phyloP scores from a whole-genome alignment of 2,113 vertebrate species.

The Blennius ocellaris region DNA sequence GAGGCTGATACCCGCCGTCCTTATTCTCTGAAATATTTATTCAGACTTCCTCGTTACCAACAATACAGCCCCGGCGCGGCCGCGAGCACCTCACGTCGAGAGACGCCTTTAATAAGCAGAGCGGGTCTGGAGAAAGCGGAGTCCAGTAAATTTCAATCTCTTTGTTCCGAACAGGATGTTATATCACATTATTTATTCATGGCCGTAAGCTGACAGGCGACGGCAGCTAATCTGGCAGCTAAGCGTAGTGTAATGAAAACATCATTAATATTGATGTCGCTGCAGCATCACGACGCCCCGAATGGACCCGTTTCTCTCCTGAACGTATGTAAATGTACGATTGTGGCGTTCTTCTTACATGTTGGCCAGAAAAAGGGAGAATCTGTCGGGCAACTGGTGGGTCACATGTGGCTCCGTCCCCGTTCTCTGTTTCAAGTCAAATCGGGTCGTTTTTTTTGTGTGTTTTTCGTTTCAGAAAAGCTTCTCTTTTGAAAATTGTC shows the following conservation, averaged over 20 bases:
- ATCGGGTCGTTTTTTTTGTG: too few species aligned
- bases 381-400: too few species aligned
- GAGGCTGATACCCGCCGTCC: neutral
- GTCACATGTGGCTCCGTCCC: too few species aligned
- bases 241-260: neutral
- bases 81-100: neutral
- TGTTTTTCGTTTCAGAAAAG: too few species aligned
- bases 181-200: neutral
- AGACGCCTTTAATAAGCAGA: neutral
- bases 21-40: constrained; percentile 19
- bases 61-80: neutral
- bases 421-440: too few species aligned
- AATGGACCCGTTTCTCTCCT: too few species aligned
- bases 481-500: too few species aligned
- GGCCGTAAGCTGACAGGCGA: neutral
- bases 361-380: too few species aligned
- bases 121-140: neutral
- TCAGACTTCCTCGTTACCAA: neutral
- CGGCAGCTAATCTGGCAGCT: neutral
- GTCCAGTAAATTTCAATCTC: neutral
- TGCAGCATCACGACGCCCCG: too few species aligned
- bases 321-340: too few species aligned
- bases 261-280: too few species aligned
- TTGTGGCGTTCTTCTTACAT: too few species aligned
- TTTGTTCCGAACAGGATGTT: neutral